Evolutionary conservation across 2,888 invertebrate species (phyloP).

Genomic region (Brassicogethes aeneus): DNA sequence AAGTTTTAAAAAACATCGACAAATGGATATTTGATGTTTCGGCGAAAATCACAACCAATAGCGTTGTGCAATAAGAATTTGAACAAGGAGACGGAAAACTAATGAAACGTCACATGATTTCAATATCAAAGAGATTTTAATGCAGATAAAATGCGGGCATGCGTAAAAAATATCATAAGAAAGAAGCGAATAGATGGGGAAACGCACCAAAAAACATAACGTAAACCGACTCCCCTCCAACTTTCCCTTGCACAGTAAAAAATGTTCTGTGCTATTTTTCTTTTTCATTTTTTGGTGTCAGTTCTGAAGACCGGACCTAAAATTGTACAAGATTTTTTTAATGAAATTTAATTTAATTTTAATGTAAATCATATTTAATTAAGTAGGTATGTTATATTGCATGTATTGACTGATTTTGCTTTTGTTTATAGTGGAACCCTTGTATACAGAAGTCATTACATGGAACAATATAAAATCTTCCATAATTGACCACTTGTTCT

Average conservation of each 20-base stretch:
- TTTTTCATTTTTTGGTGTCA: too few relatives aligned
- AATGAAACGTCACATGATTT: constrained; percentile 44
- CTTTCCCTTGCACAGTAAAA: not conserved
- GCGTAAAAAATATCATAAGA: constrained; percentile 42
- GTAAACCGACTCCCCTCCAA: not conserved
- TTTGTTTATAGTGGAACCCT: too few relatives aligned
- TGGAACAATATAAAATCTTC: constrained; percentile 13
- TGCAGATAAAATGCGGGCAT: constrained; percentile 41
- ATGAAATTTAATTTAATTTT: too few relatives aligned
- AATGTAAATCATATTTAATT: too few relatives aligned
- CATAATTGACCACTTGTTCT: constrained; percentile 35
- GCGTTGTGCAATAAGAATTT: constrained; percentile 31
- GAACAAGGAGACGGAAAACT: constrained; percentile 36
- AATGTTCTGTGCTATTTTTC: too few relatives aligned
- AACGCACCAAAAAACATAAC: not conserved
- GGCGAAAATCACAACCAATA: constrained; percentile 23
- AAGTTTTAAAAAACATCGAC: too few relatives aligned
- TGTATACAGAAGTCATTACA: not conserved
- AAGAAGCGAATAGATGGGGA: constrained; percentile 17
- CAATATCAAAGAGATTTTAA: constrained; percentile 44
- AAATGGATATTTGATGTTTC: too few relatives aligned
- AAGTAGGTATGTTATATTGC: too few relatives aligned
- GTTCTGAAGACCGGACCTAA: too few relatives aligned
- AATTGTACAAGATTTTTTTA: too few relatives aligned
- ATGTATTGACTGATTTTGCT: too few relatives aligned